These are phyloP conservation scores for Darevskia mixta DNA, from an alignment of 2,797 vertebrate species.

Conservation along the genomic window DNA sequence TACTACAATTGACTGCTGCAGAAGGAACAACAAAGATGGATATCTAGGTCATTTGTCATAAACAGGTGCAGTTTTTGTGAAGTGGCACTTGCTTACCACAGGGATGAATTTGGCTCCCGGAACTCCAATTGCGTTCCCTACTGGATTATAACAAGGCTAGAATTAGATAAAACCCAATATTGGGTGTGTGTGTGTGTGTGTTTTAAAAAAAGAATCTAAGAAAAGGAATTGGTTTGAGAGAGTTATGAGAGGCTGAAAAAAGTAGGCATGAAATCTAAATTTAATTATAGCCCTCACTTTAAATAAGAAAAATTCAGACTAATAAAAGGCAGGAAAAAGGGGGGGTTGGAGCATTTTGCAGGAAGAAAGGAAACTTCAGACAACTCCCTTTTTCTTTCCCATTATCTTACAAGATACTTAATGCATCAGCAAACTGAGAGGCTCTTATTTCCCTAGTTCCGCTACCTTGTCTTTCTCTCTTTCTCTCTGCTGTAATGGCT, in stretches of 20 bases:
- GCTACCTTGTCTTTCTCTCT: neutral
- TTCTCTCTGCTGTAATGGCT: neutral
- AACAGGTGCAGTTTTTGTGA: neutral
- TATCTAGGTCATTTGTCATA: neutral
- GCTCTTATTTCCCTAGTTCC: constrained; percentile 5
- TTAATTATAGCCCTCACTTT: constrained; percentile 28
- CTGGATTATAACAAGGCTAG: constrained; percentile 30
- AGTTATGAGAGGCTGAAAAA: constrained; percentile 31
- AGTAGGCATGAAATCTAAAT: constrained; percentile 21
- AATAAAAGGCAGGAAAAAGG: neutral
- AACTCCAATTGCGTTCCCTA: constrained; percentile 24
- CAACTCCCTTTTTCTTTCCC: constrained; percentile 4
- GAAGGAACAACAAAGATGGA: neutral
- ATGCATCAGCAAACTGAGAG: constrained; percentile 21
- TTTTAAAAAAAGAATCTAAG: constrained; percentile 15
- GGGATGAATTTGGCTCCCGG: constrained; percentile 9
- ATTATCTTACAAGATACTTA: constrained; percentile 8
- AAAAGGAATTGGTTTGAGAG: constrained; percentile 42
- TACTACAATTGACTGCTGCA: neutral
- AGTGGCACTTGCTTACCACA: neutral
- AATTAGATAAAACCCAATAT: neutral
- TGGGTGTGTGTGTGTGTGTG: too few species aligned
- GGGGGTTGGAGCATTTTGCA: constrained; percentile 1
- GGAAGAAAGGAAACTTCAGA: neutral
- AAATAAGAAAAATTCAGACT: neutral